These are phyloP conservation scores for Drosophila fungiperda DNA, from an alignment of 2,888 invertebrate species.

Conservation along the genomic window DNA sequence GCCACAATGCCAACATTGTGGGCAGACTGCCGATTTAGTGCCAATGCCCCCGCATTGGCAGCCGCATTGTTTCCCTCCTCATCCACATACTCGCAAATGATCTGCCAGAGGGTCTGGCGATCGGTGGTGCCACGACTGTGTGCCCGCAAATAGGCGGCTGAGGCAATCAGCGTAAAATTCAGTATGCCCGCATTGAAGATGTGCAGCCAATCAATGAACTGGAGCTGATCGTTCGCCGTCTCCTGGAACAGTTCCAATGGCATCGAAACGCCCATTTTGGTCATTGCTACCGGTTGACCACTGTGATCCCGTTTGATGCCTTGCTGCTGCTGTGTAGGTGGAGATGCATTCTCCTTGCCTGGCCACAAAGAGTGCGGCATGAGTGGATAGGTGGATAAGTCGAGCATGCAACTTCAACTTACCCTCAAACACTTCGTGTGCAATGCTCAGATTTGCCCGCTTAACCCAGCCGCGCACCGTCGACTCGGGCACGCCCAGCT, in stretches of 20 bases:
- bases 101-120: slow-evolving; percentile 60
- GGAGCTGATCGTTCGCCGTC: slow-evolving; percentile 36
- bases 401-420: slow-evolving; percentile 19
- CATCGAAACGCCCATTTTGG: slow-evolving; percentile 9
- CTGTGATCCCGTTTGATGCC: slow-evolving; percentile 50
- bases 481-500: slow-evolving; percentile 72
- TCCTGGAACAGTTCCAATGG: slow-evolving; percentile 33
- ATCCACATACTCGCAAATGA: slow-evolving; percentile 65
- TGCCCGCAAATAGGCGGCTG: slow-evolving; percentile 59
- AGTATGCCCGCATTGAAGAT: slow-evolving; percentile 69
- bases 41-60: slow-evolving; percentile 37
- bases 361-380: background rate
- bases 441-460: slow-evolving; percentile 64
- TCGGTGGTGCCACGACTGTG: slow-evolving; percentile 52
- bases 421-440: slow-evolving; percentile 48
- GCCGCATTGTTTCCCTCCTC: slow-evolving; percentile 61
- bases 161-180: slow-evolving; percentile 67
- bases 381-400: background rate
- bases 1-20: slow-evolving; percentile 21
- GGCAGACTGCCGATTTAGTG: slow-evolving; percentile 8
- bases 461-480: slow-evolving; percentile 74
- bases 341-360: slow-evolving; percentile 7
- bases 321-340: slow-evolving; percentile 6
- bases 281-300: slow-evolving; percentile 12
- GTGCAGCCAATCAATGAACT: slow-evolving; percentile 60